Conservation (phyloP, 2,888 invertebrate genomes). For the Tetragonisca angustula region DNA sequence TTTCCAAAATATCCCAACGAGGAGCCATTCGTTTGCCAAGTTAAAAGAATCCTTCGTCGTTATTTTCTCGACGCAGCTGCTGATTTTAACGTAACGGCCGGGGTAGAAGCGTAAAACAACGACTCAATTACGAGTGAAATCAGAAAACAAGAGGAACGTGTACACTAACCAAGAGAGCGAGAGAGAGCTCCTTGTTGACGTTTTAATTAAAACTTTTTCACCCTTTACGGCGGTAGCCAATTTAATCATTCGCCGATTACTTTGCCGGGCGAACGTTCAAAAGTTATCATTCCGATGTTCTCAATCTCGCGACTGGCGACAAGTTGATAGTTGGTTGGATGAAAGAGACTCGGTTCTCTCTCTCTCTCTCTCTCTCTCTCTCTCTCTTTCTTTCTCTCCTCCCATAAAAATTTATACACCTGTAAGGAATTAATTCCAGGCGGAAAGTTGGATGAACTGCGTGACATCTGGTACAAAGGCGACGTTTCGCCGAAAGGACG, state of each 20-base stretch:
- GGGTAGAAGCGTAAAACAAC: conserved; percentile 16
- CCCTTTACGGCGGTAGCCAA: background rate
- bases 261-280: background rate
- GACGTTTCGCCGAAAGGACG: background rate
- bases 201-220: conserved; percentile 23
- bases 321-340: background rate
- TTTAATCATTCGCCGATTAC: background rate
- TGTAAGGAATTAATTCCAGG: conserved; percentile 13
- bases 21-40: background rate
- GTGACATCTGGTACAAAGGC: background rate
- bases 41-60: background rate
- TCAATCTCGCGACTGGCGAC: background rate
- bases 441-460: background rate
- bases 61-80: background rate
- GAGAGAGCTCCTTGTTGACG: background rate
- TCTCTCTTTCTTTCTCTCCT: background rate
- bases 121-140: background rate
- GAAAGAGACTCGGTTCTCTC: background rate
- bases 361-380: no score
- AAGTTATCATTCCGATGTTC: background rate
- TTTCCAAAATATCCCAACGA: background rate
- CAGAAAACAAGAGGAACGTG: background rate
- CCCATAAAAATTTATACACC: background rate
- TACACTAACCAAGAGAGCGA: background rate
- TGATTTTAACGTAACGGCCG: background rate